Evolutionary conservation across 2,888 invertebrate genomes (phyloP).

Genomic region (Drosophila engyochracea): DNA sequence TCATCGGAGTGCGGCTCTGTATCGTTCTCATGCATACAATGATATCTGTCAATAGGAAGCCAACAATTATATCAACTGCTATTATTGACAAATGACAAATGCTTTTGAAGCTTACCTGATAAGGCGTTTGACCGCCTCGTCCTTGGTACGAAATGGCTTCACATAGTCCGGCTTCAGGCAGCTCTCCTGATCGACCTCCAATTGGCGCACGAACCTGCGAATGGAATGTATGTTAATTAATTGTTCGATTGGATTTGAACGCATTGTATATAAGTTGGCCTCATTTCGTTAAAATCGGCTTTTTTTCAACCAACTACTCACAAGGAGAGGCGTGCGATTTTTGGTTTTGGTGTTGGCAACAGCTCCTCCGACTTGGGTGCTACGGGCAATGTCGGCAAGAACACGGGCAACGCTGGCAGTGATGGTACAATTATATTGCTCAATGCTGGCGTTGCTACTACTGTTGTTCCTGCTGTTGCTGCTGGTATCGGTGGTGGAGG

Average conservation of each 20-base stretch:
- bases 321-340: conserved; percentile 86
- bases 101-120: conserved; percentile 85
- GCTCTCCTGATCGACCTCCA: conserved; percentile 91
- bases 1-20: conserved; percentile 89
- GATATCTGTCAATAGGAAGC: conserved; percentile 86
- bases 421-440: conserved; percentile 65
- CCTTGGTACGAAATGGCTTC: conserved; percentile 89
- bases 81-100: no score
- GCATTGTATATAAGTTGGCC: conserved; percentile 59
- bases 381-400: conserved; percentile 47
- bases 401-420: conserved; percentile 42
- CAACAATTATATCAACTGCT: neutral
- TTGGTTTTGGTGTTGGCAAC: conserved; percentile 84
- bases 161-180: conserved; percentile 91
- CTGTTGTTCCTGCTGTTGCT: conserved; percentile 28
- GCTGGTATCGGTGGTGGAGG: conserved; percentile 36
- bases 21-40: conserved; percentile 88
- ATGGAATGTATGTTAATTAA: conserved; percentile 26
- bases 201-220: conserved; percentile 90
- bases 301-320: conserved; percentile 86
- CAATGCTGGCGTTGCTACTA: conserved; percentile 58
- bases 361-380: conserved; percentile 82
- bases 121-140: conserved; percentile 91
- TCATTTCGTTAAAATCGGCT: conserved; percentile 70
- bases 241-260: neutral